Conservation (phyloP, 2,888 invertebrate genomes). For the Drosophila anceps region DNA sequence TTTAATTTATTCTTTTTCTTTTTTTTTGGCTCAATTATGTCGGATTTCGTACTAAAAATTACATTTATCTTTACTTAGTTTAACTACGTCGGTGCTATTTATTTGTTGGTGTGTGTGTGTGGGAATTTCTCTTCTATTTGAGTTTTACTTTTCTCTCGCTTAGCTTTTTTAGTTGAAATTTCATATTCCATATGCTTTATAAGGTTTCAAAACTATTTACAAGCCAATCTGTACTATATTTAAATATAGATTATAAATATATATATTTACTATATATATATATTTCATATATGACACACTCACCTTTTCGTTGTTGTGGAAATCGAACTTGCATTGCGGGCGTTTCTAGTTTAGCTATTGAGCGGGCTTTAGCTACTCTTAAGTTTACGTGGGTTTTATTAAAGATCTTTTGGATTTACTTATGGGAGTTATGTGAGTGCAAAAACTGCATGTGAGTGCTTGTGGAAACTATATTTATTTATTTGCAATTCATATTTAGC, state of each 20-base stretch:
- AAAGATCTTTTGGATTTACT: background rate
- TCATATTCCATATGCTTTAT: conserved; percentile 61
- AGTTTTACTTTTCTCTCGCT: conserved; percentile 10
- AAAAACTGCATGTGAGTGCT: too few relatives aligned
- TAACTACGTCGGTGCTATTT: conserved; percentile 68
- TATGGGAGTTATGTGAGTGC: background rate
- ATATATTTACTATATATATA: conserved; percentile 7
- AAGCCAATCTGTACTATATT: conserved; percentile 66
- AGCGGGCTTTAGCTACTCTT: conserved; percentile 11
- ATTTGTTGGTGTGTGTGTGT: conserved; percentile 35
- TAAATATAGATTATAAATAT: conserved; percentile 10
- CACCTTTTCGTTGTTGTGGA: conserved; percentile 53
- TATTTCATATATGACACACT: conserved; percentile 14
- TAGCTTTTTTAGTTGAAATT: conserved; percentile 32
- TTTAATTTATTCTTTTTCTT: conserved; percentile 4
- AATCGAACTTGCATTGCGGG: conserved; percentile 15
- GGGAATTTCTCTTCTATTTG: conserved; percentile 12
- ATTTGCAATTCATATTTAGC: background rate
- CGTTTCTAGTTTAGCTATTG: conserved; percentile 43
- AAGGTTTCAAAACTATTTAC: conserved; percentile 68
- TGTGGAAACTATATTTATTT: background rate
- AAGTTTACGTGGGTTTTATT: conserved; percentile 8
- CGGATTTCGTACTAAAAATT: conserved; percentile 55
- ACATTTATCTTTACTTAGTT: conserved; percentile 62
- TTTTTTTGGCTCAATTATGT: conserved; percentile 57